These are phyloP conservation scores for Scaptomyza cyrtandrae DNA, from an alignment of 2,888 invertebrate species.

Conservation along the genomic window DNA sequence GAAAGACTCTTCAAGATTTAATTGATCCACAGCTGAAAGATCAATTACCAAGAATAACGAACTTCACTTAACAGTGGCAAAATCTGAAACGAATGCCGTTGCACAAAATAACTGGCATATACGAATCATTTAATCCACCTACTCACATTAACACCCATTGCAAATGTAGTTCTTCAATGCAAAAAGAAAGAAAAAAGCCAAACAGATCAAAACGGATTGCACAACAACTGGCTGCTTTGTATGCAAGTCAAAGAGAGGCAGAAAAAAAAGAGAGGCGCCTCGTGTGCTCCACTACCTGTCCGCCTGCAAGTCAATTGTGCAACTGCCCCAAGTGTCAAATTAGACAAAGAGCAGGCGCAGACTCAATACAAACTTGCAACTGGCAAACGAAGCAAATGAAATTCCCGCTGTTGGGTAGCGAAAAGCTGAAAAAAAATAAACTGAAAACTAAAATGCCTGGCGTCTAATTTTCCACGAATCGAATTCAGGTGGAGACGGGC, in stretches of 20 bases:
- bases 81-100: no score
- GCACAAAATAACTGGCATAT: slow-evolving; percentile 6
- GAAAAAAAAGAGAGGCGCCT: slow-evolving; percentile 39
- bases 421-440: slow-evolving; percentile 8
- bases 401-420: slow-evolving; percentile 58
- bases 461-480: slow-evolving; percentile 72
- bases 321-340: slow-evolving; percentile 76
- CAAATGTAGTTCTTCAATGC: slow-evolving; percentile 35
- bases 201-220: slow-evolving; percentile 22
- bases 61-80: no score
- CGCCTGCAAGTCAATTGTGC: slow-evolving; percentile 58
- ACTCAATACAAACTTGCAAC: slow-evolving; percentile 54
- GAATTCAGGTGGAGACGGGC: slow-evolving; percentile 21
- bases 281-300: slow-evolving; percentile 50
- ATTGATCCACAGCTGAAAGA: slow-evolving; percentile 1
- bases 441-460: slow-evolving; percentile 18
- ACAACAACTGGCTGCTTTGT: slow-evolving; percentile 2
- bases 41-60: neutral
- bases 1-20: neutral
- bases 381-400: slow-evolving; percentile 48
- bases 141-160: slow-evolving; percentile 58
- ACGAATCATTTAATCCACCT: slow-evolving; percentile 31
- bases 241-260: slow-evolving; percentile 14
- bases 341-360: slow-evolving; percentile 64
- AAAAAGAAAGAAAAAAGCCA: slow-evolving; percentile 26